Evolutionary conservation across 2,888 invertebrate genomes (phyloP).

Genomic region (Ennomos fuscantarius): DNA sequence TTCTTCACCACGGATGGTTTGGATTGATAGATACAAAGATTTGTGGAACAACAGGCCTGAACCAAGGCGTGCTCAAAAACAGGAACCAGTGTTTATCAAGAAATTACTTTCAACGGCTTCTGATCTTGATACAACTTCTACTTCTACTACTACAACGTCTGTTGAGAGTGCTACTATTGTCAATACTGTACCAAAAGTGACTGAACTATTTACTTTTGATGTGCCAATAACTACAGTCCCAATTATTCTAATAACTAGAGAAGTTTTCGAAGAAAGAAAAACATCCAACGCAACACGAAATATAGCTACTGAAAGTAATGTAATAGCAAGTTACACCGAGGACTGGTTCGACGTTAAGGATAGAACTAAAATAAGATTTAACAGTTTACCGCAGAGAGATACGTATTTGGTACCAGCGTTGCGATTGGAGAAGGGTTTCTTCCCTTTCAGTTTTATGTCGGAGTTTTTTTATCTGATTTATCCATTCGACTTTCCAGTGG

Average conservation of each 20-base stretch:
- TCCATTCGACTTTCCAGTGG: conserved; percentile 87
- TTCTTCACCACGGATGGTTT: conserved; percentile 58
- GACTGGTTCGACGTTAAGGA: conserved; percentile 75
- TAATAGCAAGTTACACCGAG: conserved; percentile 64
- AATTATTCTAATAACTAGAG: conserved; percentile 71
- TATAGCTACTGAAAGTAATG: conserved; percentile 62
- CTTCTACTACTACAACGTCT: conserved; percentile 1
- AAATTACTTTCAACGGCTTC: conserved; percentile 40
- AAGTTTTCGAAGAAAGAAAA: conserved; percentile 55
- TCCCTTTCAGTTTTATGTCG: conserved; percentile 87
- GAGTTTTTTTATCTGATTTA: conserved; percentile 86
- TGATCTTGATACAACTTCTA: conserved; percentile 2
- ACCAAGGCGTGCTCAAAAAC: conserved; percentile 56
- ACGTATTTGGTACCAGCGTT: conserved; percentile 81
- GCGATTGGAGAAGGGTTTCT: conserved; percentile 85
- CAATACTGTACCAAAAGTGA: conserved; percentile 22
- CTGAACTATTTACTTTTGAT: conserved; percentile 33
- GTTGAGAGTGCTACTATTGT: not conserved
- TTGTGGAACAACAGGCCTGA: conserved; percentile 62
- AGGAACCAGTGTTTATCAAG: conserved; percentile 51
- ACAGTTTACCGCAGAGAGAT: conserved; percentile 74
- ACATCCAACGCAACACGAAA: conserved; percentile 57
- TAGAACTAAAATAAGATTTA: conserved; percentile 77
- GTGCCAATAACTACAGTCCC: conserved; percentile 44
- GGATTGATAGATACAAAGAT: conserved; percentile 67